These are phyloP conservation scores for Buceros bicornis DNA, from an alignment of 2,797 vertebrate species.

Conservation along the genomic window DNA sequence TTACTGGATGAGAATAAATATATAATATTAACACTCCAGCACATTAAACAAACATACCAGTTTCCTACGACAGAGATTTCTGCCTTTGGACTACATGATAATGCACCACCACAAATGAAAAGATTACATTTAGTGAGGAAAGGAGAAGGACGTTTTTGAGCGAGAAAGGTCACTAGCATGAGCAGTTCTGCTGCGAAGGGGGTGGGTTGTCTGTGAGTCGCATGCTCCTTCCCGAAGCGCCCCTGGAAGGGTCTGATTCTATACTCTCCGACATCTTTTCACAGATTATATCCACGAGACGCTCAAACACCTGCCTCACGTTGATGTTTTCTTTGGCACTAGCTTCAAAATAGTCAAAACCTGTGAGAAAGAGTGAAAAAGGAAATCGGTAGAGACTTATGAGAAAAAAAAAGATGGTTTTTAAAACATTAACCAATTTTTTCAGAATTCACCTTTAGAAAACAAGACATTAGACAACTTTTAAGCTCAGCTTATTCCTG, in stretches of 20 bases:
- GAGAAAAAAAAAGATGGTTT: background rate
- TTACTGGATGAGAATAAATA: constrained; percentile 20
- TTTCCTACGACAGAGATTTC: constrained; percentile 38
- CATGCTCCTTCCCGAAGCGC: constrained; percentile 85
- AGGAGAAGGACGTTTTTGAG: background rate
- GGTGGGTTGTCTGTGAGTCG: constrained; percentile 90
- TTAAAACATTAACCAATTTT: background rate
- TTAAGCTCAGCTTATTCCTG: background rate
- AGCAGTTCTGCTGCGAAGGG: constrained; percentile 91
- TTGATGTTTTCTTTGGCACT: constrained; percentile 98
- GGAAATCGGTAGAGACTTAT: background rate
- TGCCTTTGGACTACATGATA: constrained; percentile 28
- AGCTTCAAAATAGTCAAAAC: constrained; percentile 95
- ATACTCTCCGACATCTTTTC: constrained; percentile 96
- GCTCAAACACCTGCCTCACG: constrained; percentile 94
- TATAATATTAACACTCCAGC: constrained; percentile 10
- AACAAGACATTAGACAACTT: background rate
- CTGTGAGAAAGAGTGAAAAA: constrained; percentile 72
- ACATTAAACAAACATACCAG: constrained; percentile 42
- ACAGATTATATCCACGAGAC: constrained; percentile 95
- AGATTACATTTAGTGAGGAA: background rate
- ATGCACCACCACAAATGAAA: constrained; percentile 26
- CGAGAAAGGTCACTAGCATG: constrained; percentile 83
- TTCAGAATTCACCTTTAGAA: background rate
- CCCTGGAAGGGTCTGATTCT: constrained; percentile 86